A percentile compares a stretch with the other conserved stretches of the same genome.
Conservation (phyloP, 2,797 vertebrate genomes). For the Anomalospiza imberbis region DNA sequence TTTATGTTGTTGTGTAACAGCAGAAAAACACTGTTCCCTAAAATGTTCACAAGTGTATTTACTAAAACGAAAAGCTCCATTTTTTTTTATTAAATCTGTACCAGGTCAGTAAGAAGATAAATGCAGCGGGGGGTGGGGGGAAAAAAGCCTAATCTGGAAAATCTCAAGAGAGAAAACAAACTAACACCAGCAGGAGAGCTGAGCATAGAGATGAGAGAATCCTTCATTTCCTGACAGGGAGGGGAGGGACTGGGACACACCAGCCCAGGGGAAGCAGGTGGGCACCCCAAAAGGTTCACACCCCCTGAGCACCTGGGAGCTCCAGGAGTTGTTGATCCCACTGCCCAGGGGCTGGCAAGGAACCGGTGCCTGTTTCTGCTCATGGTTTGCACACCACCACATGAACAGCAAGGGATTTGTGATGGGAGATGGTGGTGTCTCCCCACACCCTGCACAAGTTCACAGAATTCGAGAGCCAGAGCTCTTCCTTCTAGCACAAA, state of each 20-base stretch:
- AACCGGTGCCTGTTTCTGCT: neutral
- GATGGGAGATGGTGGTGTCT: fast-evolving
- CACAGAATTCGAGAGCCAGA: neutral
- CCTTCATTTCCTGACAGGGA: neutral
- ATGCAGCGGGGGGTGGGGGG: fast-evolving
- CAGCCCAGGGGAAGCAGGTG: neutral
- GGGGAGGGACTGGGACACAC: neutral
- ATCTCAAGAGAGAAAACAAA: neutral
- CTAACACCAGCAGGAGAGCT: neutral
- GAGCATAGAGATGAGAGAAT: neutral
- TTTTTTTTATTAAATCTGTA: neutral
- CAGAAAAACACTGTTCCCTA: neutral
- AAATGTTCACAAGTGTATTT: neutral
- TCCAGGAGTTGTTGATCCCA: fast-evolving
- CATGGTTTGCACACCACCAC: fast-evolving
- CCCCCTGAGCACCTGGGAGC: fast-evolving
- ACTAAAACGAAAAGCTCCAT: neutral
- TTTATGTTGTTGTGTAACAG: neutral
- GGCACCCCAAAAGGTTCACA: neutral
- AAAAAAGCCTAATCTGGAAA: neutral
- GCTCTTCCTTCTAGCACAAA: neutral
- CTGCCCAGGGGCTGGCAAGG: neutral
- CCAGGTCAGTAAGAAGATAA: neutral
- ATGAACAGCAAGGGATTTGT: fast-evolving
- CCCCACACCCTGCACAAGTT: neutral